phyloP scores from a whole-genome alignment of 2,888 invertebrate species.

The Drosophila differens region DNA sequence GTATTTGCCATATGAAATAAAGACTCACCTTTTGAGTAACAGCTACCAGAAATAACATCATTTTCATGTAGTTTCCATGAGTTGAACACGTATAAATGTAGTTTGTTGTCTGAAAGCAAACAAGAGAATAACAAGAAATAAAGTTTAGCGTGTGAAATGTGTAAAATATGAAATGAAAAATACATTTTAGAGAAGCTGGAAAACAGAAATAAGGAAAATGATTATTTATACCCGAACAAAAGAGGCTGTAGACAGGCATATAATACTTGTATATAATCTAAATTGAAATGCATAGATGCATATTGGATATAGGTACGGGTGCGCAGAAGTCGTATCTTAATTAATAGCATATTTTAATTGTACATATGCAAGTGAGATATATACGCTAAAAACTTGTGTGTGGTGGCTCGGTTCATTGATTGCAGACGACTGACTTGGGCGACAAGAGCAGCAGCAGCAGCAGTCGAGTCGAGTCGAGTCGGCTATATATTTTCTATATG shows the following conservation, averaged over 20 bases:
- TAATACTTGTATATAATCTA: not conserved
- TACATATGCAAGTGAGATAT: conserved; percentile 18
- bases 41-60: conserved; percentile 10
- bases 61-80: conserved; percentile 2
- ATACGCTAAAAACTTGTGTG: conserved; percentile 43
- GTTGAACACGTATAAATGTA: conserved; percentile 1
- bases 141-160: not conserved
- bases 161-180: conserved; percentile 16
- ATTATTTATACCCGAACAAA: not conserved
- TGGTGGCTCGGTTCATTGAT: conserved; percentile 66
- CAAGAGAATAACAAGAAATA: conserved; percentile 1
- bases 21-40: conserved; percentile 38
- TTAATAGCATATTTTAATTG: conserved; percentile 7
- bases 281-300: not conserved
- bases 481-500: conserved; percentile 56
- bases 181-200: conserved; percentile 15
- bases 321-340: not conserved
- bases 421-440: conserved; percentile 53
- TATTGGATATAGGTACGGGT: not conserved
- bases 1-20: not conserved
- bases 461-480: conserved; percentile 27
- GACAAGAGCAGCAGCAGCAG: conserved; percentile 32
- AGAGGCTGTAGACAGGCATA: not conserved
- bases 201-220: not conserved
- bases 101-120: conserved; percentile 16